These are phyloP conservation scores for Mola mola DNA, from an alignment of 2,113 vertebrate genomes.

Conservation along the genomic window DNA sequence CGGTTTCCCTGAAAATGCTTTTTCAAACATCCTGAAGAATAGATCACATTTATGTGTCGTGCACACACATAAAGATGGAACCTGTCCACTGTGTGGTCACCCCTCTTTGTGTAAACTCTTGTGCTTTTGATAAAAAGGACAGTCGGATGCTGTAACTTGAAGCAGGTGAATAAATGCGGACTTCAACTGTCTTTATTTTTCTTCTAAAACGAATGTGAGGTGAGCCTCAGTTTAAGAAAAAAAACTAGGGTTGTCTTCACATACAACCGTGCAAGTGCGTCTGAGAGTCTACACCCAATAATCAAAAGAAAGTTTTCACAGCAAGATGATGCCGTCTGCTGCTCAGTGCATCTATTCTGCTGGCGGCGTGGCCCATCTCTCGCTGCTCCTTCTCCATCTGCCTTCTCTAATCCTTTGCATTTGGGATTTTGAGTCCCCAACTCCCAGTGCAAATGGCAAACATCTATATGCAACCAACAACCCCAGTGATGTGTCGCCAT, in stretches of 20 bases:
- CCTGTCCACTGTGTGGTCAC: neutral
- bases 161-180: neutral
- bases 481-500: slow-evolving; percentile 10
- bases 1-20: slow-evolving; percentile 4
- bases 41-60: slow-evolving; percentile 6
- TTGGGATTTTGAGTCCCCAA: slow-evolving; percentile 19
- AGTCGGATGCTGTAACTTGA: neutral
- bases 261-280: too few species aligned
- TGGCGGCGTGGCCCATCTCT: slow-evolving; percentile 29
- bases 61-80: too few species aligned
- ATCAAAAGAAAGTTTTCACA: slow-evolving; percentile 43
- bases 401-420: slow-evolving; percentile 35
- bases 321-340: slow-evolving; percentile 20
- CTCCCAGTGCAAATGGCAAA: slow-evolving; percentile 37
- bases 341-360: slow-evolving; percentile 36
- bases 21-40: slow-evolving; percentile 2
- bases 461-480: slow-evolving; percentile 22
- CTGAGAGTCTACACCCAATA: neutral
- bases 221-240: neutral
- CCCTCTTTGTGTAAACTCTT: neutral
- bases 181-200: neutral
- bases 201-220: slow-evolving; percentile 4
- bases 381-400: slow-evolving; percentile 45
- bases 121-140: neutral
- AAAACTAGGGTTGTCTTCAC: neutral